phyloP scores from a whole-genome alignment of 2,797 vertebrate species.

The Crypturellus tataupa region DNA sequence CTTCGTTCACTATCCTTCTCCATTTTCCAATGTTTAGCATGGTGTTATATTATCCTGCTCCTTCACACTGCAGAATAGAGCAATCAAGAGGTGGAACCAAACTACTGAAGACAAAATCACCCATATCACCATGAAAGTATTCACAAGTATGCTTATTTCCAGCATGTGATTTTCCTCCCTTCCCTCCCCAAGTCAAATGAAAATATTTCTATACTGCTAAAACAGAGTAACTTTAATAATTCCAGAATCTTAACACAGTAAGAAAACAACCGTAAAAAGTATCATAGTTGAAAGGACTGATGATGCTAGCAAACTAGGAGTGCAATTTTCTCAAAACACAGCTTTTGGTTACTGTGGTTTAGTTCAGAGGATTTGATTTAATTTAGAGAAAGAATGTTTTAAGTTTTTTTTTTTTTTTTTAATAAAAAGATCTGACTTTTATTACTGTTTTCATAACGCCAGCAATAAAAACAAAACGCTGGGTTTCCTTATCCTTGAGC shows the following conservation, averaged over 20 bases:
- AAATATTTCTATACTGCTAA: not conserved
- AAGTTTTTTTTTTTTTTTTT: too few species aligned
- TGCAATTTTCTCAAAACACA: not conserved
- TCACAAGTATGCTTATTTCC: not conserved
- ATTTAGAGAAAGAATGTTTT: not conserved
- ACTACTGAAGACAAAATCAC: not conserved
- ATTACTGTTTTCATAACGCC: slow-evolving; percentile 3
- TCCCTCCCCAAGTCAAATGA: not conserved
- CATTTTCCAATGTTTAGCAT: not conserved
- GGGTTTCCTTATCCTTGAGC: slow-evolving; percentile 7
- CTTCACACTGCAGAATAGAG: not conserved
- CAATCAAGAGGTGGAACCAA: not conserved
- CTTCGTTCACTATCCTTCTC: not conserved
- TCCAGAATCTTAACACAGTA: not conserved
- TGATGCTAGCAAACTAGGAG: fast-evolving
- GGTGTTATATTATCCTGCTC: not conserved
- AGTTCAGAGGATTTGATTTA: not conserved
- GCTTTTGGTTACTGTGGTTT: not conserved
- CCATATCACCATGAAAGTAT: not conserved
- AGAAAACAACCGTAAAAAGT: not conserved
- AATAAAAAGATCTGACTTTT: not conserved
- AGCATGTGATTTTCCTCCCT: not conserved
- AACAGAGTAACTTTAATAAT: not conserved
- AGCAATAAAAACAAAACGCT: not conserved
- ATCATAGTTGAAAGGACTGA: not conserved